A percentile compares a stretch with the other conserved stretches of the same genome.
Conservation (phyloP, 2,113 vertebrate species). For the Grammomys surdaster region DNA sequence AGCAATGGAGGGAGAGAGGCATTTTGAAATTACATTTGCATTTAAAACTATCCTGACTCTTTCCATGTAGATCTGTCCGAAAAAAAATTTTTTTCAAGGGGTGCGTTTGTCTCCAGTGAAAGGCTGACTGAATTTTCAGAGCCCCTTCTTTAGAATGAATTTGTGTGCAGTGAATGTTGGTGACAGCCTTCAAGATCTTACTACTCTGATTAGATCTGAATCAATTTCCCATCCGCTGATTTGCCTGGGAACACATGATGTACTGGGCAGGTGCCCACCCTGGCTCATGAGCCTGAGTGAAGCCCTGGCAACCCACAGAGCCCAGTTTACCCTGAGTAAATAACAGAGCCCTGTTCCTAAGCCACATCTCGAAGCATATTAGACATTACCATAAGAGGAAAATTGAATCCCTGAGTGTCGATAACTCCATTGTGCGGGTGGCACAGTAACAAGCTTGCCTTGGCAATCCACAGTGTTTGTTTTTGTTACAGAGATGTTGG, state of each 20-base stretch:
- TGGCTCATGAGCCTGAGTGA: background rate
- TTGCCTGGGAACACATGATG: constrained; percentile 24
- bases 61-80: background rate
- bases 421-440: constrained; percentile 18
- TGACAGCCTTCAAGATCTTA: constrained; percentile 51
- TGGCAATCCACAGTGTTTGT: constrained; percentile 19
- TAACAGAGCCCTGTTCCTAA: constrained; percentile 45
- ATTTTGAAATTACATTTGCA: constrained; percentile 15
- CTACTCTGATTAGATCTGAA: constrained; percentile 43
- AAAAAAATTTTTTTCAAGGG: background rate
- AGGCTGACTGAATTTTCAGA: constrained; percentile 55
- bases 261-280: background rate
- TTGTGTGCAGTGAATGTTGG: background rate
- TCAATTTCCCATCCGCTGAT: constrained; percentile 50
- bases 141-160: background rate
- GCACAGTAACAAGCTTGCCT: constrained; percentile 17
- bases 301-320: constrained; percentile 9
- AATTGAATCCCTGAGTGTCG: background rate
- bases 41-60: constrained; percentile 42
- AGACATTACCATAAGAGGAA: background rate
- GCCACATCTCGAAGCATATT: background rate
- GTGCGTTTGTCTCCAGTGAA: background rate
- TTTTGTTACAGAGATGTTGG: constrained; percentile 38
- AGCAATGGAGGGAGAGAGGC: background rate
- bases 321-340: constrained; percentile 41